Evolutionary conservation across 2,113 vertebrate genomes (phyloP).

Genomic region (Sapayoa aenigma): DNA sequence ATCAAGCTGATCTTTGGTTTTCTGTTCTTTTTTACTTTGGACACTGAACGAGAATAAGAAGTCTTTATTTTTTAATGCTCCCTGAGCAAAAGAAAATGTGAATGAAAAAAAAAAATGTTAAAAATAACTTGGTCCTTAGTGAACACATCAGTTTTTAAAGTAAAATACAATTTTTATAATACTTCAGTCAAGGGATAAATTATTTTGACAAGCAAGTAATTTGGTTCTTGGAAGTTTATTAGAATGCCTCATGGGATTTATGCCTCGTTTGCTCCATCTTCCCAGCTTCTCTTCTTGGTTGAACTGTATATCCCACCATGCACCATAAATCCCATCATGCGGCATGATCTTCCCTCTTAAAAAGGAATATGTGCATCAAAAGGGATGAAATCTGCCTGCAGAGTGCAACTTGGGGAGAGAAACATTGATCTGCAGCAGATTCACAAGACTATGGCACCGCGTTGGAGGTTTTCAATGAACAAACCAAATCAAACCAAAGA

Average conservation of each 20-base stretch:
- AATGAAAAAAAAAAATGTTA: not conserved
- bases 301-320: not conserved
- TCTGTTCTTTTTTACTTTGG: not conserved
- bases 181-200: not conserved
- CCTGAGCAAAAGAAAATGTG: fast-evolving
- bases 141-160: not conserved
- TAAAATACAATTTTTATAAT: not conserved
- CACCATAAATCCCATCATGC: not conserved
- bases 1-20: not conserved
- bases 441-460: not conserved
- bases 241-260: not conserved
- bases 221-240: not conserved
- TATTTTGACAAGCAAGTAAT: not conserved
- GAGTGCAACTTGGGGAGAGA: not conserved
- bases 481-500: not conserved
- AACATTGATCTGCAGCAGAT: not conserved
- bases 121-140: not conserved
- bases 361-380: not conserved
- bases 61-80: not conserved
- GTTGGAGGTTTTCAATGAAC: not conserved
- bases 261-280: not conserved
- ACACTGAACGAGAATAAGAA: not conserved
- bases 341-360: not conserved
- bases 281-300: not conserved
- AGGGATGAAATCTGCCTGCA: not conserved